A percentile compares a stretch with the other conserved stretches of the same genome.
These are phyloP conservation scores for Allacma fusca DNA, from an alignment of 2,888 invertebrate genomes.

Conservation along the genomic window DNA sequence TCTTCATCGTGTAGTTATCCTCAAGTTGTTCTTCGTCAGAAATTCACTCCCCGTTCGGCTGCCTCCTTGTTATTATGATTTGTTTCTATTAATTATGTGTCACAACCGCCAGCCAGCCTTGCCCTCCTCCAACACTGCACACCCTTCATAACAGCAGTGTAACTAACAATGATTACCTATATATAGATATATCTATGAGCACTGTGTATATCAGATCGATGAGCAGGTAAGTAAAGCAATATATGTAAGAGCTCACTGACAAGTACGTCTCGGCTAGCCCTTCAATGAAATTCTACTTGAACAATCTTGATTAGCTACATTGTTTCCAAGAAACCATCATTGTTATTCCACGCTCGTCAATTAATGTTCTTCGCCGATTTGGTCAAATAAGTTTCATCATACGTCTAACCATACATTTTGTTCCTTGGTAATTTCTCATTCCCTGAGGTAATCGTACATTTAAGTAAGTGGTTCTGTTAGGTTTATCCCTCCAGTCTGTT, in stretches of 20 bases:
- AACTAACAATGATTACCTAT: too few species aligned
- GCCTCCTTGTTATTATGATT: slow-evolving; percentile 37
- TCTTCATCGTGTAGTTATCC: neutral
- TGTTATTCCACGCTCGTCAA: slow-evolving; percentile 46
- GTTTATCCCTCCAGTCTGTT: too few species aligned
- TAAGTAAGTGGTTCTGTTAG: too few species aligned
- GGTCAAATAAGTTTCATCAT: slow-evolving; percentile 35
- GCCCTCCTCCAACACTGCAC: neutral
- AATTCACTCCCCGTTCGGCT: neutral
- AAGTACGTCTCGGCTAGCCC: neutral
- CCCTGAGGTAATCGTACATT: neutral
- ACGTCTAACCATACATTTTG: neutral
- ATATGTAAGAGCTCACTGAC: neutral
- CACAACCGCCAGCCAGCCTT: slow-evolving; percentile 16
- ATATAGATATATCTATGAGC: neutral
- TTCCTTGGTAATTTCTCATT: neutral
- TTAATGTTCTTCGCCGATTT: slow-evolving; percentile 38
- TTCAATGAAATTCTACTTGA: neutral
- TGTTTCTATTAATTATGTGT: slow-evolving; percentile 25
- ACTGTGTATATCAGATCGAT: neutral
- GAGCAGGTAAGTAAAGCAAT: neutral
- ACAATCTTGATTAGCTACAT: slow-evolving; percentile 38
- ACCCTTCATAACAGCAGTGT: neutral
- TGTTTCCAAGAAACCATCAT: slow-evolving; percentile 36
- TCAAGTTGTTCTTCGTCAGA: neutral